phyloP scores from a whole-genome alignment of 1,140 invertebrate species.

The Drosophila melanica region DNA sequence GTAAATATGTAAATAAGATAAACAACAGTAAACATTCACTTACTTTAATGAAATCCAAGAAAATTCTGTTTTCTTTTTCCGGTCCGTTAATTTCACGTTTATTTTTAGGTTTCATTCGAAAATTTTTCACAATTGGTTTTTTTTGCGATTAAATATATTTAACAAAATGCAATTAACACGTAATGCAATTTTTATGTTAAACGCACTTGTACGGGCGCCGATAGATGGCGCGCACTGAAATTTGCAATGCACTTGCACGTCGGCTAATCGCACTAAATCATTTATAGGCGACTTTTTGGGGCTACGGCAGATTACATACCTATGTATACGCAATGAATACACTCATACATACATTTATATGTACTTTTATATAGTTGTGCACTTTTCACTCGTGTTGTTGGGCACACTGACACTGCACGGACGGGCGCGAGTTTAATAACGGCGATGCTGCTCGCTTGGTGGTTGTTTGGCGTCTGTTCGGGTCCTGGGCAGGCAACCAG shows the following conservation, averaged over 20 bases:
- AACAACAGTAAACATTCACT: constrained; percentile 33
- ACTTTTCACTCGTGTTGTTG: constrained; percentile 40
- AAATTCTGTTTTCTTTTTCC: constrained; percentile 41
- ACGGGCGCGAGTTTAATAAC: constrained; percentile 12
- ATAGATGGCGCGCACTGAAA: constrained; percentile 12
- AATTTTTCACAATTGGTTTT: constrained; percentile 2
- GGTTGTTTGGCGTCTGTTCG: constrained; percentile 60
- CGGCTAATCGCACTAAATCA: constrained; percentile 54
- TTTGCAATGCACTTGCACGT: constrained; percentile 51
- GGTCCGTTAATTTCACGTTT: not conserved
- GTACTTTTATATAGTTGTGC: constrained; percentile 36
- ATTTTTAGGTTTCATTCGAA: not conserved
- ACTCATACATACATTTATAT: constrained; percentile 25
- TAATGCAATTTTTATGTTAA: constrained; percentile 63
- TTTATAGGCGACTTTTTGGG: constrained; percentile 59
- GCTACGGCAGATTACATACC: constrained; percentile 19
- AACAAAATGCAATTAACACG: constrained; percentile 50
- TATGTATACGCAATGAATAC: constrained; percentile 14
- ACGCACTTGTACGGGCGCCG: constrained; percentile 59
- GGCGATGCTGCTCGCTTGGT: constrained; percentile 61
- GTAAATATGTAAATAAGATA: constrained; percentile 10
- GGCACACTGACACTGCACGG: constrained; percentile 26
- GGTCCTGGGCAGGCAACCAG: constrained; percentile 28
- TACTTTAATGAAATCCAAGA: constrained; percentile 45
- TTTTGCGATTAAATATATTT: constrained; percentile 29